phyloP scores from a whole-genome alignment of 1,140 invertebrate genomes.

The Melipona quadrifasciata region DNA sequence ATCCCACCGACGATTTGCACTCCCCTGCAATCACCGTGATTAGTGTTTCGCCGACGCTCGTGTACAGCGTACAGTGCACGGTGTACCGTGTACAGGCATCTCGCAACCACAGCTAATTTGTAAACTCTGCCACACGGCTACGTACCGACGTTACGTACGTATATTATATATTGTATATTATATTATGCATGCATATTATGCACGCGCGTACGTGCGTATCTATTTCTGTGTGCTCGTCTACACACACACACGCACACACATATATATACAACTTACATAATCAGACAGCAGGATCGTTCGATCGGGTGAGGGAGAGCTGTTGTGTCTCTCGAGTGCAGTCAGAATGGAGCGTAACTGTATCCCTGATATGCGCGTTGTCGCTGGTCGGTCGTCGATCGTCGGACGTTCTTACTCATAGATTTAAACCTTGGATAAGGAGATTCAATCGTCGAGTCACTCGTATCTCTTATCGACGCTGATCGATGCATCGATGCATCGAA shows the following conservation, averaged over 20 bases:
- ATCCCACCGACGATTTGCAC: conserved; percentile 74
- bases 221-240: too few species aligned
- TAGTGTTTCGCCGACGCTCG: conserved; percentile 75
- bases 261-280: conserved; percentile 52
- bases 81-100: conserved; percentile 62
- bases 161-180: not conserved
- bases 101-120: conserved; percentile 76
- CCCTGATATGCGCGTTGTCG: conserved; percentile 24
- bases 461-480: too few species aligned
- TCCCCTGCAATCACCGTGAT: conserved; percentile 78
- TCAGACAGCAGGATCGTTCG: conserved; percentile 61
- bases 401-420: conserved; percentile 31
- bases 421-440: conserved; percentile 40
- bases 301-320: conserved; percentile 52
- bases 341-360: conserved; percentile 50
- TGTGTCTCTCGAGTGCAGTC: conserved; percentile 27
- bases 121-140: conserved; percentile 59
- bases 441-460: conserved; percentile 32
- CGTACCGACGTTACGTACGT: too few species aligned
- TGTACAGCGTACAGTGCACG: not conserved
- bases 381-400: not conserved
- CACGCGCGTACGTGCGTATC: too few species aligned
- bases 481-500: conserved; percentile 17
- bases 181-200: conserved; percentile 26
- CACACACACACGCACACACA: too few species aligned